A percentile compares a stretch with the other conserved stretches of the same genome.
Evolutionary conservation across 2,888 invertebrate species (phyloP).

Genomic region (Lymantria dispar): DNA sequence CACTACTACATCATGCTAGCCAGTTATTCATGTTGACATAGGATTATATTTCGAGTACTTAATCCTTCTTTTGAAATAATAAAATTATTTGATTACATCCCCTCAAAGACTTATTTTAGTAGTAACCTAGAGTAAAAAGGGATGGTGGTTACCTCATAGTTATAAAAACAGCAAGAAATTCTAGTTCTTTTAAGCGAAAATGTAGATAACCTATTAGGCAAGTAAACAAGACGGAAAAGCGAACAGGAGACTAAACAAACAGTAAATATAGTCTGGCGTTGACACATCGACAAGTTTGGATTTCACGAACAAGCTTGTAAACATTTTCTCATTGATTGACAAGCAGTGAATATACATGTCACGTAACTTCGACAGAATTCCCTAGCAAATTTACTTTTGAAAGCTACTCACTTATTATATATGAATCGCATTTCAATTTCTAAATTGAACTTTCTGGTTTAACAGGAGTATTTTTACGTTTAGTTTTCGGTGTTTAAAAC

Average conservation of each 20-base stretch:
- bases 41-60: too few relatives aligned
- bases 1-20: too few relatives aligned
- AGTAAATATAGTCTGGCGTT: conserved; percentile 11
- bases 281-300: conserved; percentile 22
- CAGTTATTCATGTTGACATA: too few relatives aligned
- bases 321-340: conserved; percentile 34
- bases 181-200: too few relatives aligned
- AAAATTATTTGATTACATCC: too few relatives aligned
- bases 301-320: conserved; percentile 13
- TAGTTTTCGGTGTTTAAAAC: too few relatives aligned
- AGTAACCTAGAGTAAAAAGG: too few relatives aligned
- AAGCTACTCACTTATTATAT: conserved; percentile 1
- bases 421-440: too few relatives aligned
- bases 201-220: not conserved
- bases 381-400: not conserved
- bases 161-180: not conserved
- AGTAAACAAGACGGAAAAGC: conserved; percentile 1
- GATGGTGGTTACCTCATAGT: not conserved
- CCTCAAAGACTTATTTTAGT: too few relatives aligned
- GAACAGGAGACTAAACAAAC: conserved; percentile 22
- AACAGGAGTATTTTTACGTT: too few relatives aligned
- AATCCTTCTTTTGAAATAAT: too few relatives aligned
- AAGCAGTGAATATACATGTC: conserved; percentile 27
- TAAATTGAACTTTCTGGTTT: too few relatives aligned
- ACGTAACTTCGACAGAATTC: conserved; percentile 8